phyloP scores from a whole-genome alignment of 1,140 invertebrate species.

The Drosophila triauraria region DNA sequence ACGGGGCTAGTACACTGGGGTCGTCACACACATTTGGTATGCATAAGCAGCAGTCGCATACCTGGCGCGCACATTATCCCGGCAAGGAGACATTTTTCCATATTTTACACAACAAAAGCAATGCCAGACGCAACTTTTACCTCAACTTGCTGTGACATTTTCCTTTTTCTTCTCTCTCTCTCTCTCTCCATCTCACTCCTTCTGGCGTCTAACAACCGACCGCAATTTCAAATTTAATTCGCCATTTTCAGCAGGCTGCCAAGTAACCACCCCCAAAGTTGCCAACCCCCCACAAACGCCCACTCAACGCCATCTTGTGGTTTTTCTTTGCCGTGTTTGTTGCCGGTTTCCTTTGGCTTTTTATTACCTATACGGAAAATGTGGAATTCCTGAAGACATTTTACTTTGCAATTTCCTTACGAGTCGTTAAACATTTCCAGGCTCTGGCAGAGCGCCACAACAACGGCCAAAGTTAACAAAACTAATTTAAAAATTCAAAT shows the following conservation, averaged over 20 bases:
- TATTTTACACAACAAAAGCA: slow-evolving; percentile 71
- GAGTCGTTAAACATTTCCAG: slow-evolving; percentile 84
- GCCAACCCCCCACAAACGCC: slow-evolving; percentile 16
- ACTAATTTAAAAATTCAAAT: slow-evolving; percentile 84
- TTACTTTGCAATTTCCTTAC: slow-evolving; percentile 84
- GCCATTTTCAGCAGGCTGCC: slow-evolving; percentile 70
- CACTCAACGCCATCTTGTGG: slow-evolving; percentile 71
- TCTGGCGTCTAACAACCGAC: slow-evolving; percentile 36
- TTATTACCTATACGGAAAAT: slow-evolving; percentile 82
- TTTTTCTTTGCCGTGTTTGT: slow-evolving; percentile 59
- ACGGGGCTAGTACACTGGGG: neutral
- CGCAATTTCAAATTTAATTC: slow-evolving; percentile 83
- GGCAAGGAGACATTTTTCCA: slow-evolving; percentile 71
- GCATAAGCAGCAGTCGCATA: slow-evolving; percentile 73
- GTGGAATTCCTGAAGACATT: slow-evolving; percentile 83
- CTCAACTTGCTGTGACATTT: slow-evolving; percentile 76
- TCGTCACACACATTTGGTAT: slow-evolving; percentile 72
- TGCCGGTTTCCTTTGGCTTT: slow-evolving; percentile 63
- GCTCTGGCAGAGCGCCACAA: slow-evolving; percentile 55
- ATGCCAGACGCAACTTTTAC: slow-evolving; percentile 73
- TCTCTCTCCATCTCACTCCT: neutral
- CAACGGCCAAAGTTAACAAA: slow-evolving; percentile 81
- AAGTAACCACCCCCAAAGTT: slow-evolving; percentile 23
- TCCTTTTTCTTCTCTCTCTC: slow-evolving; percentile 14
- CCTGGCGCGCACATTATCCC: slow-evolving; percentile 61